Conservation (phyloP, 2,797 vertebrate genomes). For the Prionace glauca region DNA sequence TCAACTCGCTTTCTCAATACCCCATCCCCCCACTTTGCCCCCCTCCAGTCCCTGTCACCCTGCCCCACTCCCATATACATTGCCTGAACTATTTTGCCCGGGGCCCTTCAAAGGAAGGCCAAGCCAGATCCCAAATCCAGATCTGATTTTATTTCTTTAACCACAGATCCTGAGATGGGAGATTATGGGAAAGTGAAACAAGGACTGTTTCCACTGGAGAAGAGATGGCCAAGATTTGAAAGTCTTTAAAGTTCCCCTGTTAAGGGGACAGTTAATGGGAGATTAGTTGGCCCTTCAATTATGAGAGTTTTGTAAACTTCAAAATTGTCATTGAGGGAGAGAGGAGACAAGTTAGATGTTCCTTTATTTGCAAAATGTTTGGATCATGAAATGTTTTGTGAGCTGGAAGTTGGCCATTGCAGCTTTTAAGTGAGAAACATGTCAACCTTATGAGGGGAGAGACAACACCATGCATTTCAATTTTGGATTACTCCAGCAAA, state of each 20-base stretch:
- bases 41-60: no score
- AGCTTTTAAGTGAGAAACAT: background rate
- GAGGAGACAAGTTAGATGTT: background rate
- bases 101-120: background rate
- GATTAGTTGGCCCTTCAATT: background rate
- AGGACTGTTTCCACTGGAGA: background rate
- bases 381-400: background rate
- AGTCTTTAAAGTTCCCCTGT: background rate
- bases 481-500: background rate
- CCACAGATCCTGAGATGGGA: background rate
- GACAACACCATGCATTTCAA: background rate
- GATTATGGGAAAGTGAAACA: background rate
- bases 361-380: background rate
- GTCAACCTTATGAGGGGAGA: background rate
- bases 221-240: background rate
- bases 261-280: background rate
- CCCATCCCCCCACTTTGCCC: no score
- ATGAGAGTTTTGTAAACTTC: background rate
- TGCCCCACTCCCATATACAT: no score
- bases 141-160: background rate
- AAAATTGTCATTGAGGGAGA: background rate
- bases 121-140: background rate
- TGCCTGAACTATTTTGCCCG: background rate
- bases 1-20: background rate
- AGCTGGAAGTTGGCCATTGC: background rate